Percentiles rank a stretch among this genome's conserved stretches.
Conservation (phyloP, 2,797 vertebrate species). For the Platalea minor region DNA sequence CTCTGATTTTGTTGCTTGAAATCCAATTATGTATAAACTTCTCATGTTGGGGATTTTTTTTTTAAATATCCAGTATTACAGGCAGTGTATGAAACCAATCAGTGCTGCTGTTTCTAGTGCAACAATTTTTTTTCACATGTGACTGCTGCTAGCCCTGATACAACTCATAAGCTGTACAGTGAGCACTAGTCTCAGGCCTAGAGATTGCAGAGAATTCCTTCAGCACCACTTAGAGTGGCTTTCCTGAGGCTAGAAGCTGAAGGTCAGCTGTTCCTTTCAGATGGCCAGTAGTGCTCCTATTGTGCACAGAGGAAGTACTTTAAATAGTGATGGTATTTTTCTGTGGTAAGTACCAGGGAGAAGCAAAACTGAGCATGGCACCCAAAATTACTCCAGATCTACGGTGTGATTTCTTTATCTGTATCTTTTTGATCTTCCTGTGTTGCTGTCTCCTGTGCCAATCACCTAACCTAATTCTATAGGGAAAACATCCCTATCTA, state of each 20-base stretch:
- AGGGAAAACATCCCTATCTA: background rate
- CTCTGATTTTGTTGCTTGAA: background rate
- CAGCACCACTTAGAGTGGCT: background rate
- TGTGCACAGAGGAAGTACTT: background rate
- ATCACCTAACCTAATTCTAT: background rate
- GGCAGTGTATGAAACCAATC: background rate
- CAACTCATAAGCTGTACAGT: background rate
- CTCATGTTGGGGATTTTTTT: background rate
- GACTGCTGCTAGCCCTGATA: background rate
- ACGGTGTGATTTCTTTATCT: background rate
- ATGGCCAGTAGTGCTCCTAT: background rate
- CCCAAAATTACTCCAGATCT: background rate
- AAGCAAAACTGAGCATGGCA: background rate
- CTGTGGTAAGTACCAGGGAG: background rate
- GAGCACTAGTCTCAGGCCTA: background rate
- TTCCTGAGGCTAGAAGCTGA: background rate
- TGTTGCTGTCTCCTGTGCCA: background rate
- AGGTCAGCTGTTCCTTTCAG: background rate
- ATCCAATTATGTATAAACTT: background rate
- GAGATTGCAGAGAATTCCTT: background rate
- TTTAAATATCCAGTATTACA: background rate
- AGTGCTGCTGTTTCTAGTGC: background rate
- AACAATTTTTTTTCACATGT: background rate
- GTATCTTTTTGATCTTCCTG: background rate
- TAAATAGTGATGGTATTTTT: background rate